Evolutionary conservation across 2,113 vertebrate genomes (phyloP).

Genomic region (Glaucomys volans): DNA sequence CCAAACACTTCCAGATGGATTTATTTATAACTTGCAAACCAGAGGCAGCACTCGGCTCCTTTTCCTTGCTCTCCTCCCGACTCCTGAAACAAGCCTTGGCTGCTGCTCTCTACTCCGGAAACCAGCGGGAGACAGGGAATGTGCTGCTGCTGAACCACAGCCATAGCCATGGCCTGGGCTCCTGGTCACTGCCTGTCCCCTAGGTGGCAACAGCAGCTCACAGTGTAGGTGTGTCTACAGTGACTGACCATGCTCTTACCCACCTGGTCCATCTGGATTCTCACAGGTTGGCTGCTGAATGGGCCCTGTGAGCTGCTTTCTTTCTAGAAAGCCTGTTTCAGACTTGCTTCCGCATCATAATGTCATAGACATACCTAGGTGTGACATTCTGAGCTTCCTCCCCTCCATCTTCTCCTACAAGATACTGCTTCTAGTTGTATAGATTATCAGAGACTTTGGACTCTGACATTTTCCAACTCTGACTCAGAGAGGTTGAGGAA

Average conservation of each 20-base stretch:
- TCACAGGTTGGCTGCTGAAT: not conserved
- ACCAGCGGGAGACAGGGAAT: slow-evolving; percentile 71
- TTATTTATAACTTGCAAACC: slow-evolving; percentile 78
- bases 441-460: slow-evolving; percentile 8
- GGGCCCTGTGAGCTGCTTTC: not conserved
- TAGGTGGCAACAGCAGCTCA: slow-evolving; percentile 72
- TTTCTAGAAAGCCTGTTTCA: not conserved
- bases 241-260: not conserved
- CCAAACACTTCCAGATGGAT: slow-evolving; percentile 79
- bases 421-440: not conserved
- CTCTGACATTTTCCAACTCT: slow-evolving; percentile 18
- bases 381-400: not conserved
- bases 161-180: not conserved
- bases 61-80: slow-evolving; percentile 68
- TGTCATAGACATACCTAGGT: not conserved
- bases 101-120: slow-evolving; percentile 64
- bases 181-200: slow-evolving; percentile 42
- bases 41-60: slow-evolving; percentile 56
- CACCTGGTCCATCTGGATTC: not conserved
- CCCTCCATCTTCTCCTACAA: not conserved
- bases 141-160: not conserved
- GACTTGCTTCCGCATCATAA: not conserved
- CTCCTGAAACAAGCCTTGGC: slow-evolving; percentile 44
- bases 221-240: not conserved
- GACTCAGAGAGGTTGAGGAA: slow-evolving; percentile 5